Percentiles rank a stretch among this genome's conserved stretches.
These are phyloP conservation scores for Blomia tropicalis DNA, from an alignment of 2,888 invertebrate species.

Conservation along the genomic window DNA sequence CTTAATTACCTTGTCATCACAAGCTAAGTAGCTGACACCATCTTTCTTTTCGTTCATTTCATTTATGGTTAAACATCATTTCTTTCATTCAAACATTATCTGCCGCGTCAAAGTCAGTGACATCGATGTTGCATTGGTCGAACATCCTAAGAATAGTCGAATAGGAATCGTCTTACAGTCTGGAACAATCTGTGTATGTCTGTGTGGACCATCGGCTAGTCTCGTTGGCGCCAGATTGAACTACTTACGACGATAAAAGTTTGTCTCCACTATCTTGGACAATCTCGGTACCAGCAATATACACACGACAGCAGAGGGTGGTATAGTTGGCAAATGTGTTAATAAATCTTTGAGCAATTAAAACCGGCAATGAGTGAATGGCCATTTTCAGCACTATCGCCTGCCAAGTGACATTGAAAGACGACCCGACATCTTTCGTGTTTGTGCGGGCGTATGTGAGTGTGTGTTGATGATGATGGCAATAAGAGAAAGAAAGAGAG, in stretches of 20 bases:
- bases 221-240: constrained; percentile 6
- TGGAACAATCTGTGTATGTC: too few relatives aligned
- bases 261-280: not conserved
- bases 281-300: not conserved
- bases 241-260: constrained; percentile 10
- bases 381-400: constrained; percentile 9
- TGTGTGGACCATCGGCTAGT: too few relatives aligned
- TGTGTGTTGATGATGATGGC: too few relatives aligned
- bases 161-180: too few relatives aligned
- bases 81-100: not conserved
- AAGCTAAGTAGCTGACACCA: not conserved
- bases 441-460: too few relatives aligned
- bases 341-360: constrained; percentile 18
- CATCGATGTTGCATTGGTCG: too few relatives aligned
- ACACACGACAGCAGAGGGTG: too few relatives aligned
- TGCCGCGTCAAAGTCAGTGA: not conserved
- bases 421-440: constrained; percentile 1
- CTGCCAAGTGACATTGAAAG: constrained; percentile 13
- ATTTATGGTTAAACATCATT: not conserved
- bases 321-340: constrained; percentile 17
- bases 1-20: constrained; percentile 9
- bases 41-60: not conserved
- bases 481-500: too few relatives aligned
- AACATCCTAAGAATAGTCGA: too few relatives aligned
- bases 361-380: not conserved